Evolutionary conservation across 2,113 vertebrate genomes (phyloP).

Genomic region (Protobothrops mucrosquamatus): DNA sequence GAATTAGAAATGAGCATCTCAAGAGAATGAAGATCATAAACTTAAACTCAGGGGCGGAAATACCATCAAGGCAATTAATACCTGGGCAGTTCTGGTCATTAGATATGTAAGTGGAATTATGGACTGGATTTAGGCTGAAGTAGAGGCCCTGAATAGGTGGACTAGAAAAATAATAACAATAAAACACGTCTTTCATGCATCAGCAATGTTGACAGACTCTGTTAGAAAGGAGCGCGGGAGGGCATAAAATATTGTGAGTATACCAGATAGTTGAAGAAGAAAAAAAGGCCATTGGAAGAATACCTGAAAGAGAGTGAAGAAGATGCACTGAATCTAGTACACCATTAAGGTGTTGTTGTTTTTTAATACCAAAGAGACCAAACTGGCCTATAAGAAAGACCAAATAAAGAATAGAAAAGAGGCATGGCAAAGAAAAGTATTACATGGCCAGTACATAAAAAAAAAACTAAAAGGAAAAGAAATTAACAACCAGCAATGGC

Average conservation of each 20-base stretch:
- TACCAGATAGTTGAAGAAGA: background rate
- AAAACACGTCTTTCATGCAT: background rate
- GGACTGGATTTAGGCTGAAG: background rate
- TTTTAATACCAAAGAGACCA: background rate
- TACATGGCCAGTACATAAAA: background rate
- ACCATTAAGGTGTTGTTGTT: background rate
- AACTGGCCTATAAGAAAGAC: background rate
- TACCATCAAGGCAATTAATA: background rate
- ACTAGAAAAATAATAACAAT: background rate
- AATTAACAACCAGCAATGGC: background rate
- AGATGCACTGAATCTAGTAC: background rate
- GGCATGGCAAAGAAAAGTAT: background rate
- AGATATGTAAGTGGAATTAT: background rate
- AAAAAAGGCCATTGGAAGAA: background rate
- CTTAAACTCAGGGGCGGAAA: background rate
- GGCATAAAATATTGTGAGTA: background rate
- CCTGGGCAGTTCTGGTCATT: background rate
- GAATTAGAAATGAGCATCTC: background rate
- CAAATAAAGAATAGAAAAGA: background rate
- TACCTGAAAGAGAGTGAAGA: background rate
- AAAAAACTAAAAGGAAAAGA: background rate
- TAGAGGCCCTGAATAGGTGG: background rate
- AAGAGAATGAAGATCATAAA: background rate
- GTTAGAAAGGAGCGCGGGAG: background rate
- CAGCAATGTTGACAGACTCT: background rate